Evolutionary conservation across 2,888 invertebrate species (phyloP), one percentile per base, ranked within the genome.

Genomic region (Hermaeophaga mercurialis): DNA sequence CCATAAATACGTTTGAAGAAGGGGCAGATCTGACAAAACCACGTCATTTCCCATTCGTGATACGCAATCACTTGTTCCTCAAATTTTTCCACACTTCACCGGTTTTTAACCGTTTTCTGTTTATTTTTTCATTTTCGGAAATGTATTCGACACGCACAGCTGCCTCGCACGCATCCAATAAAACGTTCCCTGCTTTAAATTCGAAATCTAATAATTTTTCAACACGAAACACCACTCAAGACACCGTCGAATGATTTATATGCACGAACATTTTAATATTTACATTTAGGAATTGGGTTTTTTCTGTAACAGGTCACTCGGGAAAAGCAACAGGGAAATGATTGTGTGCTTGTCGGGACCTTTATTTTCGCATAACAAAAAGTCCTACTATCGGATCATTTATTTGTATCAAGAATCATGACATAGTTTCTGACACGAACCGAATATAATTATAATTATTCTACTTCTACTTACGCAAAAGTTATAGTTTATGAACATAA

Each of bases 61-160:
- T 62, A 57, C 56, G 58, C 33, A 47, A 65, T 65, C 62, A 48
- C 62, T 58, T 59, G 63, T 65, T 62, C 62, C 62, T 62, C 61
- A 65, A 62, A 65, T 65, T 65, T 65, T 61, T 61, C 59, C 59
- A 59, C 63, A 62, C 63, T 61, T 59, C 58, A 43, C 50, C 50
- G 43, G 50, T 50, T 33, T 50, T 50, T 50, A 50, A 43, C 60
- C 56, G 45, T 60, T 63, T 62, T 63, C 54, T 58, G 58, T 57
- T 58, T 58, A 56, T 56, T 61, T 60, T 59, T 58, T 59, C 54
- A 50, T 50, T 50, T 50, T 50, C 50, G 50, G 50, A 62, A 57
- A 52, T 45, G 55, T 48, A 52, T 45, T 43, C 38, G 47, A 59
- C 60, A 60, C 63, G 60, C 63, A 63, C 45, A 49, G 54, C 9